These are phyloP conservation scores for Athripsodes cinereus DNA, from an alignment of 2,888 invertebrate species.

Conservation along the genomic window DNA sequence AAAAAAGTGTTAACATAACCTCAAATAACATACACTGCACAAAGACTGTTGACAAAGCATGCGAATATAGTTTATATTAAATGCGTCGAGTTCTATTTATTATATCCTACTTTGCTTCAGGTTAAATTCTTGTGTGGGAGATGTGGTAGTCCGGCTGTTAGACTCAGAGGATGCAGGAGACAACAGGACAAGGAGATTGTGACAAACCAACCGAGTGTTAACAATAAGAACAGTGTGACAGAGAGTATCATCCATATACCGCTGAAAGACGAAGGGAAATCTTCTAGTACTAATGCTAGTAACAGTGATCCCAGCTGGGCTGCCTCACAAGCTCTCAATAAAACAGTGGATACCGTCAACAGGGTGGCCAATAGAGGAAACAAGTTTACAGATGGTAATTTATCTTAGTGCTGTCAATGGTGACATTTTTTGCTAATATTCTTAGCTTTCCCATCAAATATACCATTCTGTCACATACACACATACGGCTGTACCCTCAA, in stretches of 20 bases:
- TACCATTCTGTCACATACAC: no score
- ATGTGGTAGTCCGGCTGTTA: conserved; percentile 65
- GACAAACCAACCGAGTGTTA: conserved; percentile 30
- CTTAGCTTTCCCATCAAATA: no score
- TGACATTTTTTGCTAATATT: no score
- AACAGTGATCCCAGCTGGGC: conserved; percentile 16
- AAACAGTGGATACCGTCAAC: conserved; percentile 49
- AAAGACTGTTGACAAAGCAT: no score
- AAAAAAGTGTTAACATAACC: no score
- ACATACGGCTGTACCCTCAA: no score
- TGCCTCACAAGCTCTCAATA: conserved; percentile 35
- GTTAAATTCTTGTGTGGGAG: conserved; percentile 70
- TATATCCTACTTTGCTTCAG: conserved; percentile 16
- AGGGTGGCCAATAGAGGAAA: conserved; percentile 57
- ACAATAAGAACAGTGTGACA: neutral
- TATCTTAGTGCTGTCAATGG: conserved; percentile 27
- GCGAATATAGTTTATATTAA: no score
- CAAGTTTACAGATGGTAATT: conserved; percentile 61
- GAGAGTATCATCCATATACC: conserved; percentile 16
- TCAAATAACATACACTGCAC: no score
- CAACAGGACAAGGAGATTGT: conserved; percentile 31
- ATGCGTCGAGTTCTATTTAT: no score
- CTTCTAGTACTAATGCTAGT: no score
- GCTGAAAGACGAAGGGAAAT: conserved; percentile 4
- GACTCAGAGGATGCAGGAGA: conserved; percentile 49